These are phyloP conservation scores for Sycophaga agraensis DNA, from an alignment of 1,140 invertebrate species.

Conservation along the genomic window DNA sequence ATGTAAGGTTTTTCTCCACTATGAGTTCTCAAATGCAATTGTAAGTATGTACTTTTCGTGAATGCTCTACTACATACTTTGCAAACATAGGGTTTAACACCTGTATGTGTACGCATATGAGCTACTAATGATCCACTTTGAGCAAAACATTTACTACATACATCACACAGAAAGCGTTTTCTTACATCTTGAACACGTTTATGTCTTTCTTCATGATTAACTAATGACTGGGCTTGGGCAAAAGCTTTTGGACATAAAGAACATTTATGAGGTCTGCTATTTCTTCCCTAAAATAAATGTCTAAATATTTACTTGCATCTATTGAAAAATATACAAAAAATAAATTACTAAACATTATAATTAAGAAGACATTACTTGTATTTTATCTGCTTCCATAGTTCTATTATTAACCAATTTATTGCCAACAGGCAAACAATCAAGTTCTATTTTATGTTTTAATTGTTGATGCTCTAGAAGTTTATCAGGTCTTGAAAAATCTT, in stretches of 20 bases:
- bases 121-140: constrained; percentile 50
- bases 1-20: constrained; percentile 58
- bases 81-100: constrained; percentile 52
- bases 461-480: constrained; percentile 51
- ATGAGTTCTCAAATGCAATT: constrained; percentile 49
- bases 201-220: constrained; percentile 49
- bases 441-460: constrained; percentile 41
- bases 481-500: constrained; percentile 48
- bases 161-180: constrained; percentile 50
- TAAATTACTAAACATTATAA: not conserved
- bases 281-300: constrained; percentile 40
- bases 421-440: constrained; percentile 3
- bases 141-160: constrained; percentile 52
- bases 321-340: not conserved
- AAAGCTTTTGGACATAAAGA: constrained; percentile 49
- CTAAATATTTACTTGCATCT: too few species aligned
- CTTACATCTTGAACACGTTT: constrained; percentile 47
- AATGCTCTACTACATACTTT: constrained; percentile 53
- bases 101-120: constrained; percentile 52
- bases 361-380: not conserved
- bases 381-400: constrained; percentile 7
- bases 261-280: constrained; percentile 46
- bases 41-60: constrained; percentile 54
- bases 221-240: constrained; percentile 44
- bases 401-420: not conserved